Conservation (phyloP, 2,888 invertebrate genomes). For the Cremastobaeus sp. region DNA sequence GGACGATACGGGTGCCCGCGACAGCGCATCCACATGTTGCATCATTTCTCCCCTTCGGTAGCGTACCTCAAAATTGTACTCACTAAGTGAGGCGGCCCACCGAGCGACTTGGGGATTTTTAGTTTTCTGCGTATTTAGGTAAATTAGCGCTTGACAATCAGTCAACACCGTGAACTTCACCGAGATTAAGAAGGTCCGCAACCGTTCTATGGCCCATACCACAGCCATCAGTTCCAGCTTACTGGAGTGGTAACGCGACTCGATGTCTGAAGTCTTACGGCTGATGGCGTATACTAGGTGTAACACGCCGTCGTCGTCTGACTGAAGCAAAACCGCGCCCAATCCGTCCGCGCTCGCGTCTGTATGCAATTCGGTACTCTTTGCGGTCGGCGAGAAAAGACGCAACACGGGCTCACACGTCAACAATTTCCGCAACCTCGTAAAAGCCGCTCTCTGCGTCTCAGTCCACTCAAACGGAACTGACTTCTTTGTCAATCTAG, state of each 20-base stretch:
- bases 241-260: neutral
- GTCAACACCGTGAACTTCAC: slow-evolving; percentile 59
- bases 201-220: slow-evolving; percentile 1
- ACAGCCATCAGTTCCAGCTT: neutral
- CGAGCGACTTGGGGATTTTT: neutral
- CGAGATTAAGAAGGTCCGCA: slow-evolving; percentile 49
- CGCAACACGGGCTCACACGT: no score
- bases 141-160: slow-evolving; percentile 32
- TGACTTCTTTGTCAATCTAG: no score
- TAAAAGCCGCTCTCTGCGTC: no score
- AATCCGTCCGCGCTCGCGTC: no score
- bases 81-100: neutral
- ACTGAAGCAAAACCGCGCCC: no score
- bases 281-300: no score
- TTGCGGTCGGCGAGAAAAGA: no score
- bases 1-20: neutral
- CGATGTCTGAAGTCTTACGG: no score
- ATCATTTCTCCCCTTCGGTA: neutral
- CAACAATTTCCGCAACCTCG: no score
- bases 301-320: no score
- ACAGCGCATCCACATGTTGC: neutral
- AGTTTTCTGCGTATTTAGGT: neutral
- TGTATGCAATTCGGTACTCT: no score
- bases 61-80: neutral
- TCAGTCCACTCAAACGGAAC: no score